A percentile compares a stretch with the other conserved stretches of the same genome.
Conservation (phyloP, 2,113 vertebrate species). For the Podarcis cretensis region DNA sequence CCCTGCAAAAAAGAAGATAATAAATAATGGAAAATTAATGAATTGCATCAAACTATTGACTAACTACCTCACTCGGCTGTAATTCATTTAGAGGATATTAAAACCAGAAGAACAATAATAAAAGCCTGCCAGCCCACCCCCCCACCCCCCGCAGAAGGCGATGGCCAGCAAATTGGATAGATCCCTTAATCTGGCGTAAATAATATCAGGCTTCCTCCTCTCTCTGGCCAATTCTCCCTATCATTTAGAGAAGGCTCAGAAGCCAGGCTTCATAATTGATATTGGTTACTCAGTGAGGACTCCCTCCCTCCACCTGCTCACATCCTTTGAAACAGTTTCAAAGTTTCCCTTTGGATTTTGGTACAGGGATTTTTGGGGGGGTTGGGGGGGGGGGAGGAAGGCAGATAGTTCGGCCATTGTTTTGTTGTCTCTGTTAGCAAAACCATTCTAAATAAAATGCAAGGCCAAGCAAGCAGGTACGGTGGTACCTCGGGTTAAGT, state of each 20-base stretch:
- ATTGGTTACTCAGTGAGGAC: constrained; percentile 80
- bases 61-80: constrained; percentile 82
- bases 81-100: constrained; percentile 87
- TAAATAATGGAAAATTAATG: constrained; percentile 79
- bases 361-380: not conserved
- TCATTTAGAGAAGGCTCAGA: constrained; percentile 84
- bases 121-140: constrained; percentile 85
- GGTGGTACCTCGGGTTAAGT: no score
- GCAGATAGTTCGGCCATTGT: not conserved
- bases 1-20: not conserved
- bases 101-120: constrained; percentile 86
- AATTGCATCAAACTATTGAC: constrained; percentile 88
- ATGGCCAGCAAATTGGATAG: constrained; percentile 86
- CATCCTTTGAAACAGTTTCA: constrained; percentile 71
- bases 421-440: not conserved
- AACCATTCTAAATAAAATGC: not conserved
- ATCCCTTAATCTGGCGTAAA: constrained; percentile 90
- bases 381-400: not conserved
- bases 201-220: constrained; percentile 83
- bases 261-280: constrained; percentile 82
- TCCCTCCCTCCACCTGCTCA: constrained; percentile 73
- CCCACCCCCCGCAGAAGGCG: constrained; percentile 82
- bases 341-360: constrained; percentile 63
- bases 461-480: not conserved
- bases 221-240: constrained; percentile 80